Conservation (phyloP, 2,888 invertebrate species). For the Cantharis lateralis region DNA sequence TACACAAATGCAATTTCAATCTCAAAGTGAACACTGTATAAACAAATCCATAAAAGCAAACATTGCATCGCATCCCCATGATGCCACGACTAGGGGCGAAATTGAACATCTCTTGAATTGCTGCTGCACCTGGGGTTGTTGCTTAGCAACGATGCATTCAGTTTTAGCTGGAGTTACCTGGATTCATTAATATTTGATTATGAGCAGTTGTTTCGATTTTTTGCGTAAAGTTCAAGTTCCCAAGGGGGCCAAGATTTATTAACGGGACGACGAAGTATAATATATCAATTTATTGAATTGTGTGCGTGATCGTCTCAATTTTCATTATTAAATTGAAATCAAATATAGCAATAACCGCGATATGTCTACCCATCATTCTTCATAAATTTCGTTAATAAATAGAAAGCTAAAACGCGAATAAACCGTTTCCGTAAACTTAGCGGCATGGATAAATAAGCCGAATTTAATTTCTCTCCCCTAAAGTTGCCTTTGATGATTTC, state of each 20-base stretch:
- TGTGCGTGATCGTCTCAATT: not conserved
- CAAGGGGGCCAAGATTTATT: not conserved
- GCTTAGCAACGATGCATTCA: conserved; percentile 25
- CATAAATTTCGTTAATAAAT: not conserved
- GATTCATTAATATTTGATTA: not conserved
- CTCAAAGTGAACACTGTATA: not conserved
- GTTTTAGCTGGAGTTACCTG: not conserved
- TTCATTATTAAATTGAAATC: not conserved
- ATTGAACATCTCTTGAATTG: conserved; percentile 10
- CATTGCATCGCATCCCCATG: conserved; percentile 9
- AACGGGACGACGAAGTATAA: not conserved
- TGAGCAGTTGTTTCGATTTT: not conserved
- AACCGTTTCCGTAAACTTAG: not conserved
- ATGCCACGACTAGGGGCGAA: conserved; percentile 7
- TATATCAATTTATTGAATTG: not conserved
- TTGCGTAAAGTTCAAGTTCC: not conserved
- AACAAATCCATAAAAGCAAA: conserved; percentile 16
- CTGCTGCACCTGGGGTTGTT: conserved; percentile 24
- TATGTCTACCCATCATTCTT: not conserved
- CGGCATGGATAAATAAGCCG: not conserved
- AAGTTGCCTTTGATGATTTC: not conserved
- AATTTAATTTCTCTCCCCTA: not conserved
- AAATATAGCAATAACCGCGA: not conserved
- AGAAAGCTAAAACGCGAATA: not conserved
- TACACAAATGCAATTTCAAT: not conserved